Conservation (phyloP, 1,140 invertebrate genomes). For the Neelides sp. region DNA sequence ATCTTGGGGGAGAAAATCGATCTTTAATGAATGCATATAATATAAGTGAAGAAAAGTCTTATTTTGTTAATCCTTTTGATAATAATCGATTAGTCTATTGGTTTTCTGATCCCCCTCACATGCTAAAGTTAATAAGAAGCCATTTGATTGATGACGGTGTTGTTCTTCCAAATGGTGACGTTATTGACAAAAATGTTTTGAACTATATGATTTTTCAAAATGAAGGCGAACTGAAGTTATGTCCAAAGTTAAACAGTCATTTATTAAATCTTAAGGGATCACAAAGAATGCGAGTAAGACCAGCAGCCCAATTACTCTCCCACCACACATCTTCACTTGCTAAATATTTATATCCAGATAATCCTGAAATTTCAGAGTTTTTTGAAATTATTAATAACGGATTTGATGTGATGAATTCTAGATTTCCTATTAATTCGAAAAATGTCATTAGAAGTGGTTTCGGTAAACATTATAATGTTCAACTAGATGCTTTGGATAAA, state of each 20-base stretch:
- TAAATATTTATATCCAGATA: neutral
- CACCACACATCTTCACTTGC: neutral
- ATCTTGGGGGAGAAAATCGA: slow-evolving; percentile 16
- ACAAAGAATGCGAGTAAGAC: neutral
- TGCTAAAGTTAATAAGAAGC: slow-evolving; percentile 14
- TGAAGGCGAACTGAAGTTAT: neutral
- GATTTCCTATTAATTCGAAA: neutral
- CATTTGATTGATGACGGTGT: slow-evolving; percentile 13
- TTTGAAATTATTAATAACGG: neutral
- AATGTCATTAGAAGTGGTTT: neutral
- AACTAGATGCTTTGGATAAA: neutral
- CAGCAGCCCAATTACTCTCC: neutral
- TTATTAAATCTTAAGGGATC: neutral
- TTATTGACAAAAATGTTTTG: neutral
- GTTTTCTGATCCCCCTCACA: slow-evolving; percentile 11
- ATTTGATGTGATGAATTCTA: slow-evolving; percentile 9
- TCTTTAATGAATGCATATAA: slow-evolving; percentile 1
- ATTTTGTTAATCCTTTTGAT: slow-evolving; percentile 9
- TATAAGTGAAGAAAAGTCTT: neutral
- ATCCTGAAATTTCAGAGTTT: neutral
- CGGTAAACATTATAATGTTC: neutral
- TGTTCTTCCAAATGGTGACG: neutral
- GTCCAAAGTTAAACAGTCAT: neutral
- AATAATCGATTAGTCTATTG: slow-evolving; percentile 3
- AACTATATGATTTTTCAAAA: neutral